Conservation (phyloP, 92 coral and sea anemone genomes). For the Blastomussa wellsi region DNA sequence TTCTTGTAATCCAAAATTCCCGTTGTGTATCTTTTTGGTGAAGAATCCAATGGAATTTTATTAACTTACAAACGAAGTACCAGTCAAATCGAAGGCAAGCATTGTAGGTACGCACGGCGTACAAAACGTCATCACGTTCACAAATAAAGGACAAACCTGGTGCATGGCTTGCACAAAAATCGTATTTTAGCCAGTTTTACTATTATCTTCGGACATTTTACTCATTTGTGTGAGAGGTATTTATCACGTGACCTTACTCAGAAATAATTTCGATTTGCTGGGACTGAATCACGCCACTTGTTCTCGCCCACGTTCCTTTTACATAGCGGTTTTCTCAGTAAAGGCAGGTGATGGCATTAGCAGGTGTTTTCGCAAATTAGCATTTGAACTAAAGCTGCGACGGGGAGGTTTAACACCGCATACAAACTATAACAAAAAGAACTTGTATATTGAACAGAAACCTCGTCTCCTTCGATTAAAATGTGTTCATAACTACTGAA, state of each 20-base stretch:
- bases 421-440: constrained; percentile 12
- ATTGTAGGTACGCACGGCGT: not conserved
- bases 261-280: too few species aligned
- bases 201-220: too few species aligned
- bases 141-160: too few species aligned
- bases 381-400: constrained; percentile 36
- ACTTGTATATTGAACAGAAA: not conserved
- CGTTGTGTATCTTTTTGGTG: too few species aligned
- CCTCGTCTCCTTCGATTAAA: not conserved
- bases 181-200: not conserved
- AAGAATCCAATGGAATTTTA: too few species aligned
- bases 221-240: too few species aligned
- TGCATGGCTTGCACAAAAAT: not conserved
- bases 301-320: constrained; percentile 5
- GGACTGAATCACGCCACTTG: too few species aligned
- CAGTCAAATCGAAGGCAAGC: too few species aligned
- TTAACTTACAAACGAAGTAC: too few species aligned
- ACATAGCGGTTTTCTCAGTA: constrained; percentile 18
- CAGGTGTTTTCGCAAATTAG: constrained; percentile 46
- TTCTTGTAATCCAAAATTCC: too few species aligned
- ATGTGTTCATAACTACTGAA: not conserved
- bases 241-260: too few species aligned
- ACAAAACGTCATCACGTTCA: not conserved
- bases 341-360: constrained; percentile 25
- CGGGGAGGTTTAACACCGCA: constrained; percentile 25